Base-by-base conservation (phyloP, 23 tunicate genomes). In the Botrylloides violaceus region DNA sequence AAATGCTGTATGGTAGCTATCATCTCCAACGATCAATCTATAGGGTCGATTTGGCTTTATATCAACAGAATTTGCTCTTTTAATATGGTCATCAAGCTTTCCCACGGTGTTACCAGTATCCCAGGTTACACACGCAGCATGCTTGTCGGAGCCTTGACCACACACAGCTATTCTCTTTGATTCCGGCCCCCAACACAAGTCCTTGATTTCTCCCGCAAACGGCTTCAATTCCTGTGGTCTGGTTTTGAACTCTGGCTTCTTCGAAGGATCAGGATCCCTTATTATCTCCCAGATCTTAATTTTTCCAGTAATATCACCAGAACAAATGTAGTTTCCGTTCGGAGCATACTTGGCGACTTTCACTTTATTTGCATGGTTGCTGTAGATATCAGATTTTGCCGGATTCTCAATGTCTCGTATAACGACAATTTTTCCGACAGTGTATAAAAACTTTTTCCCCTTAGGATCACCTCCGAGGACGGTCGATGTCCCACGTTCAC, bases 161-260 rank as follows among this genome's bases (percentile, higher is more conserved):
- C 98, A 76, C 15, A 84, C 98, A 36, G 86, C 92, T 23, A 92
- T 76, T 26, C 93, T 73, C 36, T 92, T 84, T 71, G 79, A 76
- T 12, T 92, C 98, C 2, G 59, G 85, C 66, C 82, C 87, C 98
- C 98, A 92, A 4, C 86, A 78, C 6, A 92, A 59, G 47, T 85
- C 92, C n/a, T 32, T 53, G 37, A 92, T 85, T 4, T 22, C 37
- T 18, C 98, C 98, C 21, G 62, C 34, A 0, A 92, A 29, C 1
- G 80, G 77, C 19, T 64, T 87, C 55, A 60, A 84, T 59, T 91
- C 85, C 43, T 75, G n/a, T n/a, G n/a, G 12, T 58, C 94, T 79
- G 32, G 22, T 72, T 60, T 1, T 4, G 35, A 66, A 43, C 5
- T 35, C 2, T 53, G 76, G 82, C 77, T 82, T 82, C 37, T 77